Conservation (phyloP, 2,113 vertebrate genomes). For the Echinops telfairi region DNA sequence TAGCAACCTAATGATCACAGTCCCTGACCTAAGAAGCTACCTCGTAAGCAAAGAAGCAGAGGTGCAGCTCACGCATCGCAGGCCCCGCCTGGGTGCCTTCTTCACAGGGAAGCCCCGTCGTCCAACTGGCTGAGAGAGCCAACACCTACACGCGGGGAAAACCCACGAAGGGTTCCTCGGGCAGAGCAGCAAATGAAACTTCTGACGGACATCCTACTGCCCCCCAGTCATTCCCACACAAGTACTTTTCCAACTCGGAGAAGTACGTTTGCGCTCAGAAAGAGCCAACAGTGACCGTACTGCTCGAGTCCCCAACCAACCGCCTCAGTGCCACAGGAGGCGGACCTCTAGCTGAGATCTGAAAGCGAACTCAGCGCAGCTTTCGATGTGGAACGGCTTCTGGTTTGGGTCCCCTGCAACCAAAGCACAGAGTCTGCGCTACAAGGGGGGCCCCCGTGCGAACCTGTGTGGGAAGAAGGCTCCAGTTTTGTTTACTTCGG, state of each 20-base stretch:
- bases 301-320: slow-evolving; percentile 11
- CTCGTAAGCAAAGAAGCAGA: slow-evolving; percentile 31
- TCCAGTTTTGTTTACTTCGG: slow-evolving; percentile 95
- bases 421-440: background rate
- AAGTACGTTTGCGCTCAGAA: background rate
- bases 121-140: background rate
- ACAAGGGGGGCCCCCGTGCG: background rate
- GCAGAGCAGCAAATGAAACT: slow-evolving; percentile 16
- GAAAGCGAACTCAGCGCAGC: background rate
- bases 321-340: background rate
- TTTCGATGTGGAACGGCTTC: background rate
- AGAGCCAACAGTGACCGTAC: background rate
- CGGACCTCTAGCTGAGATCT: background rate
- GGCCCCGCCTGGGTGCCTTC: background rate
- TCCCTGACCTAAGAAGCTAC: background rate
- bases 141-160: background rate
- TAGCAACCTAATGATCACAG: background rate
- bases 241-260: too few relatives aligned
- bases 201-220: background rate
- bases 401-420: background rate
- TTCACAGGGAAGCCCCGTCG: background rate
- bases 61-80: background rate
- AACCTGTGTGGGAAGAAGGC: slow-evolving; percentile 96
- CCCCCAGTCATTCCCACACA: too few relatives aligned
- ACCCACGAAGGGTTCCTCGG: background rate